Base-by-base conservation (phyloP, 2,888 invertebrate species). In the Lithosia quadra region DNA sequence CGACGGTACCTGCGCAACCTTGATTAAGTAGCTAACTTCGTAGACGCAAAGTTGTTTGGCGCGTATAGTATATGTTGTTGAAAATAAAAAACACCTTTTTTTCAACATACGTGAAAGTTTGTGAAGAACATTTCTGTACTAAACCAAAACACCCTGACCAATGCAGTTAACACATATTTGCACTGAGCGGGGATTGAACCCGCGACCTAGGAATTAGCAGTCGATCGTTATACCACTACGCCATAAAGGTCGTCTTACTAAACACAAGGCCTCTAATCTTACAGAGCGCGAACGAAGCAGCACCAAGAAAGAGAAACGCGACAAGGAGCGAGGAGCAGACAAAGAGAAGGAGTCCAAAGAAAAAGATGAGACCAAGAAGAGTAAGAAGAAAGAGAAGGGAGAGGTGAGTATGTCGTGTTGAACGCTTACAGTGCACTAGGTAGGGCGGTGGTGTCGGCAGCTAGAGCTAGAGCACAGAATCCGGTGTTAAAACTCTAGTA, bases 251-350 rank as follows among this genome's bases (percentile, higher is more conserved):
- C 28, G 28, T 28, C 28, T 28, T 28, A 65, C 8, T 59, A 22
- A 59, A 34, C 13, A 8, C 22, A 13, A 33, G 5, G 15, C 13
- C 15, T 65, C 33, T 24, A 49, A 34, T 65, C n/a, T 79, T 76
- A 56, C 90, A 91, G 95, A 95, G 21, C 92, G 95, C 34, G 95
- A 95, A 28, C 90, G 93, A 78, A 91, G 92, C 67, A 92, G 95
- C 68, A 69, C 71, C 77, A 96, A 96, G 79, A 96, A 96, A 80
- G 96, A 96, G 72, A 96, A 96, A 80, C 96, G 97, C 70, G 96
- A 96, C 78, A 96, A 96, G 79, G 96, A 95, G 2, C 88, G 92
- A 0, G 96, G 96, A 63, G 28, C 28, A 28, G 95, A 95, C 21
- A 95, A 95, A 75, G 95, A 95, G 11, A 95, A 95, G 71, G 95